Evolutionary conservation across 2,113 vertebrate genomes (phyloP).

Genomic region (Isichthys henryi): DNA sequence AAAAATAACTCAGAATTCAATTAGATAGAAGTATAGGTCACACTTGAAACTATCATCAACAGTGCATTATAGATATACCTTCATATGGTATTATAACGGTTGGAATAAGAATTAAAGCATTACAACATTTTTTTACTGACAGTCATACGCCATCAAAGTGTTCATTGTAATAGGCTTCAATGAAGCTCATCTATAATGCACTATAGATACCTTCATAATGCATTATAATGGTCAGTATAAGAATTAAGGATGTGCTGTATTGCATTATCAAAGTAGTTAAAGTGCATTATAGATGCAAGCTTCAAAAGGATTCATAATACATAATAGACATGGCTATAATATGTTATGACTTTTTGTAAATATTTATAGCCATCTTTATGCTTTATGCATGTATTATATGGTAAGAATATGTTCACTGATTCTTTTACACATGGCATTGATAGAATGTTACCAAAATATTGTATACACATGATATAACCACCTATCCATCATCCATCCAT

Average conservation of each 20-base stretch:
- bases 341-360: not conserved
- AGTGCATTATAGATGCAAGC: not conserved
- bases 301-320: not conserved
- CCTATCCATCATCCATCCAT: not conserved
- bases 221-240: not conserved
- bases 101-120: not conserved
- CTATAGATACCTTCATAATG: not conserved
- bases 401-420: not conserved
- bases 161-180: not conserved
- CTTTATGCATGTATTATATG: not conserved
- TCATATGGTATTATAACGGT: not conserved
- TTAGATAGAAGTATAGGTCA: not conserved
- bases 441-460: not conserved
- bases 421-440: not conserved
- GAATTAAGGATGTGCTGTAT: not conserved
- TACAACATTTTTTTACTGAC: not conserved
- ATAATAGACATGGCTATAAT: not conserved
- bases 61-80: not conserved
- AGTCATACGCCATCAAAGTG: not conserved
- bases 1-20: not conserved
- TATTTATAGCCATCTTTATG: not conserved
- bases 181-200: not conserved
- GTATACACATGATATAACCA: not conserved
- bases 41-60: not conserved
- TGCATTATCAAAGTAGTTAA: not conserved